Percentiles rank a stretch among this genome's conserved stretches.
phyloP scores from a whole-genome alignment of 2,888 invertebrate genomes.

The Leuctra nigra region DNA sequence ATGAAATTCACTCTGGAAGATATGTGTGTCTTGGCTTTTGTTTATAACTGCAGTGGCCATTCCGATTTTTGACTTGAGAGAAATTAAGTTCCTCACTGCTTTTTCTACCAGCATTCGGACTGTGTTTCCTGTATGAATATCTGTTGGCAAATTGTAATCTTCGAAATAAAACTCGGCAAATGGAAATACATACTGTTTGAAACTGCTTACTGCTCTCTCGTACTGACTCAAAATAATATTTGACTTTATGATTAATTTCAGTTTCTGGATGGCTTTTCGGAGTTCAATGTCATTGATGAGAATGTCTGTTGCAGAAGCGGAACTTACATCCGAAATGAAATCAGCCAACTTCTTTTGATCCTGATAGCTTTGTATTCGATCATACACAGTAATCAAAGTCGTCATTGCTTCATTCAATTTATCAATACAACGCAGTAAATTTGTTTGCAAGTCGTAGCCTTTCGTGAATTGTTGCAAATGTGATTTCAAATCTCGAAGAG shows the following conservation, averaged over 20 bases:
- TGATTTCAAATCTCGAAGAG: neutral
- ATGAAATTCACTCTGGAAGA: too few relatives aligned
- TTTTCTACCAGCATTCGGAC: too few relatives aligned
- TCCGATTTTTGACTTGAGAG: too few relatives aligned
- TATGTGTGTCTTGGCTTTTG: too few relatives aligned
- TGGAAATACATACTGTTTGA: neutral
- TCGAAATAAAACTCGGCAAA: neutral
- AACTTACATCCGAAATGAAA: neutral
- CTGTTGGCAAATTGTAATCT: neutral
- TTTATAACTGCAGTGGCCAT: too few relatives aligned
- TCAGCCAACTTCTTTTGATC: neutral
- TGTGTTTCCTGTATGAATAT: too few relatives aligned
- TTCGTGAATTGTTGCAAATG: neutral
- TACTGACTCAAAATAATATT: neutral
- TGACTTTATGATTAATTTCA: neutral
- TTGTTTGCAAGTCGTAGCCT: neutral
- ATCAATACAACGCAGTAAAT: neutral
- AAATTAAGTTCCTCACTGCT: too few relatives aligned
- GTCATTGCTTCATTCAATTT: neutral
- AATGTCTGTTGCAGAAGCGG: neutral
- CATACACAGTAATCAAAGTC: neutral
- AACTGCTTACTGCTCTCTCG: neutral
- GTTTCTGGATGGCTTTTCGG: neutral
- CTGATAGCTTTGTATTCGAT: neutral
- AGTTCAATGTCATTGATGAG: neutral